Evolutionary conservation across 1,140 invertebrate species (phyloP).

Genomic region (Aethina tumida): DNA sequence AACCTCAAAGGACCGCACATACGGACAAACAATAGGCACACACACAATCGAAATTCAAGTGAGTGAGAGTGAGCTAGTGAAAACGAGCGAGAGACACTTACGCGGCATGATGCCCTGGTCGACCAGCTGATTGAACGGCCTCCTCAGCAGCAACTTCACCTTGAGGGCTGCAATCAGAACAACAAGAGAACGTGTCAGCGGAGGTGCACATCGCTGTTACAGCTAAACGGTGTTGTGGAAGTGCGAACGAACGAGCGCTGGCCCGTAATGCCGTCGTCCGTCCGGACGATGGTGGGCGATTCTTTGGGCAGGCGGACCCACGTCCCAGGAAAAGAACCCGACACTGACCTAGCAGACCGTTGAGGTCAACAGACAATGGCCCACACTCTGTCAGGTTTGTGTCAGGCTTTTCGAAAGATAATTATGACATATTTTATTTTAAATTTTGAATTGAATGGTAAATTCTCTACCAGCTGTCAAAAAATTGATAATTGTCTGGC

Average conservation of each 20-base stretch:
- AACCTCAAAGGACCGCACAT: too few relatives aligned
- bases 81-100: conserved; percentile 53
- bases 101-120: conserved; percentile 97
- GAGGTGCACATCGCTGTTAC: background rate
- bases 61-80: background rate
- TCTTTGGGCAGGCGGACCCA: too few relatives aligned
- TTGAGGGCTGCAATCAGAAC: conserved; percentile 77
- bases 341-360: too few relatives aligned
- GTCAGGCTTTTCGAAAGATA: too few relatives aligned
- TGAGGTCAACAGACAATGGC: too few relatives aligned
- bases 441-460: too few relatives aligned
- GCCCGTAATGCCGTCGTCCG: background rate
- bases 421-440: too few relatives aligned
- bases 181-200: conserved; percentile 5
- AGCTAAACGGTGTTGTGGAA: background rate
- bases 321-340: too few relatives aligned
- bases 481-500: too few relatives aligned
- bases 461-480: too few relatives aligned
- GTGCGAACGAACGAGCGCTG: background rate
- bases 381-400: too few relatives aligned
- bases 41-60: background rate
- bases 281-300: background rate
- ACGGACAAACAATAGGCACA: too few relatives aligned
- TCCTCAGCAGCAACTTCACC: conserved; percentile 89
- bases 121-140: conserved; percentile 89